These are phyloP conservation scores for Bungarus multicinctus DNA, from an alignment of 2,113 vertebrate species.

Conservation along the genomic window DNA sequence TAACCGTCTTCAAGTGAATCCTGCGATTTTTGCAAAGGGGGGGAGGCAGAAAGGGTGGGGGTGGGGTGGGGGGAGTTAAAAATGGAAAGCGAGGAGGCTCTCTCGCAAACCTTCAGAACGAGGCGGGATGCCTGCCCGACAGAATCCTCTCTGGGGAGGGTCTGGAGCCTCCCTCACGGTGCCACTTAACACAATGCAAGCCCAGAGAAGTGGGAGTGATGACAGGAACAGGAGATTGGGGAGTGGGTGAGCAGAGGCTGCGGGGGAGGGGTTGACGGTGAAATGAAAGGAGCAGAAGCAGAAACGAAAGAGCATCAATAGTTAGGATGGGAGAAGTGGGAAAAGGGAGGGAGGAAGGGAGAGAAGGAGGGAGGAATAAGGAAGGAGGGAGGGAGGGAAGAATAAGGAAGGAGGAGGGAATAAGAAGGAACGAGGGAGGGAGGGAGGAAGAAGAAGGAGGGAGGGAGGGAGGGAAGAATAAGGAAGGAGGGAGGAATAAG, in stretches of 20 bases:
- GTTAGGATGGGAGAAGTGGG: background rate
- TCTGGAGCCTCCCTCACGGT: background rate
- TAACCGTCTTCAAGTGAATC: background rate
- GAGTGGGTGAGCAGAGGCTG: background rate
- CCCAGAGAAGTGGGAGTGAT: background rate
- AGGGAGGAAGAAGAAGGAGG: too few relatives aligned
- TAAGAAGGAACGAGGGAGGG: too few relatives aligned
- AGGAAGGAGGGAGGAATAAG: too few relatives aligned
- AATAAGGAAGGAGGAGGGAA: too few relatives aligned
- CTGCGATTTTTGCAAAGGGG: background rate
- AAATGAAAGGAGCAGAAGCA: background rate
- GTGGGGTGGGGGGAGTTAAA: background rate
- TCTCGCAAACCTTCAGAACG: background rate
- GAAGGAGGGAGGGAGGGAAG: too few relatives aligned
- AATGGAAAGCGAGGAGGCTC: background rate
- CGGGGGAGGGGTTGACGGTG: background rate
- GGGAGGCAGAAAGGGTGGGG: background rate
- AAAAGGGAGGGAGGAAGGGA: background rate
- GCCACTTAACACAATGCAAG: background rate
- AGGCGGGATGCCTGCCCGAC: background rate
- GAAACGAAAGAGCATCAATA: background rate
- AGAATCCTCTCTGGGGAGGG: background rate
- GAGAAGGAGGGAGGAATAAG: too few relatives aligned
- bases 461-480: too few relatives aligned
- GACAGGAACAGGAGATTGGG: background rate